A percentile compares a stretch with the other conserved stretches of the same genome.
phyloP scores from a whole-genome alignment of 1,140 invertebrate genomes.

The Spodoptera frugiperda region DNA sequence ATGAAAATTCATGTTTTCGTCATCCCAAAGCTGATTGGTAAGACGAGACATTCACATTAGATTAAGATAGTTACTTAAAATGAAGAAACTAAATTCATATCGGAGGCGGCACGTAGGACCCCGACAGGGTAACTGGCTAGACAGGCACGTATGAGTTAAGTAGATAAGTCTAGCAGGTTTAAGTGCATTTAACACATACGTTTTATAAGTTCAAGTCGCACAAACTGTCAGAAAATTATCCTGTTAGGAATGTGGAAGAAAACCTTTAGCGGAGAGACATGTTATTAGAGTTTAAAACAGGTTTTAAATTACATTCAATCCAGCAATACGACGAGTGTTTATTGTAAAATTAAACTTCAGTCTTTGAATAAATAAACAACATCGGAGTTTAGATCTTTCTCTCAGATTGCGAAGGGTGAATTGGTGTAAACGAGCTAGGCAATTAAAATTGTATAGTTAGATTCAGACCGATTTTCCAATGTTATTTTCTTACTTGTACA shows the following conservation, averaged over 20 bases:
- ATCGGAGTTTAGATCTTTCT: not conserved
- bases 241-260: slow-evolving; percentile 54
- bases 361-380: slow-evolving; percentile 11
- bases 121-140: slow-evolving; percentile 9
- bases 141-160: slow-evolving; percentile 18
- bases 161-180: slow-evolving; percentile 37
- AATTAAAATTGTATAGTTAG: not conserved
- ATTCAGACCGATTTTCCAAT: not conserved
- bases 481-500: too few species aligned
- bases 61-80: slow-evolving; percentile 2
- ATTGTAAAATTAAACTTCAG: slow-evolving; percentile 33
- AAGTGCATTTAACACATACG: slow-evolving; percentile 33
- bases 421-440: not conserved
- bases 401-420: too few species aligned
- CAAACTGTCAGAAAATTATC: slow-evolving; percentile 51
- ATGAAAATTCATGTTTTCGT: not conserved
- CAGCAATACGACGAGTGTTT: slow-evolving; percentile 17
- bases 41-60: slow-evolving; percentile 11
- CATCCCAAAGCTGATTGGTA: not conserved
- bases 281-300: slow-evolving; percentile 40
- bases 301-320: slow-evolving; percentile 40
- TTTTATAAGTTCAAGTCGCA: slow-evolving; percentile 39
- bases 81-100: slow-evolving; percentile 18
- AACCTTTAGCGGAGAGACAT: slow-evolving; percentile 17
- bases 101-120: slow-evolving; percentile 15